Percentiles rank a stretch among this genome's conserved stretches.
phyloP scores from a whole-genome alignment of 2,888 invertebrate genomes.

The Boloria selene region DNA sequence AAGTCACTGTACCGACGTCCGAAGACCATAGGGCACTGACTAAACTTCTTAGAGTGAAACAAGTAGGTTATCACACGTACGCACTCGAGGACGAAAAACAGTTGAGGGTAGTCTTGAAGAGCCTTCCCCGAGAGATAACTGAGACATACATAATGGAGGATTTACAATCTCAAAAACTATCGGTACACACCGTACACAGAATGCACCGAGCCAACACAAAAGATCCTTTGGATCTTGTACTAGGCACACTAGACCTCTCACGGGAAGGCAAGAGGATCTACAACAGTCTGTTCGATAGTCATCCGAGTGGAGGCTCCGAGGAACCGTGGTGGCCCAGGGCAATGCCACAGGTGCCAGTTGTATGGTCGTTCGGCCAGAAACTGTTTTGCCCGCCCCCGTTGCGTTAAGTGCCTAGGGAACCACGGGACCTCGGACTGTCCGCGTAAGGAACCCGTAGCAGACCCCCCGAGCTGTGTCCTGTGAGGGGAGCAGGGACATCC shows the following conservation, averaged over 20 bases:
- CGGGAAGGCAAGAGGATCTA: constrained; percentile 7
- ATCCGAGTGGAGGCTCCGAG: too few species aligned
- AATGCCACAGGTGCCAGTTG: too few species aligned
- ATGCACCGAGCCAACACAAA: constrained; percentile 3
- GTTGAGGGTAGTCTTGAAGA: not conserved
- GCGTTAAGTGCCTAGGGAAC: too few species aligned
- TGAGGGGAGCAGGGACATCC: not conserved
- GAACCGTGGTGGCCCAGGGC: too few species aligned
- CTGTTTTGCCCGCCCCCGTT: too few species aligned
- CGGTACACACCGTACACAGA: not conserved
- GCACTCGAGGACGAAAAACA: constrained; percentile 4
- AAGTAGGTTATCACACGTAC: not conserved
- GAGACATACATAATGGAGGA: not conserved
- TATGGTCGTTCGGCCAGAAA: too few species aligned
- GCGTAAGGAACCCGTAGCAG: too few species aligned
- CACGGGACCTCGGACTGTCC: too few species aligned
- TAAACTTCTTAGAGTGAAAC: not conserved
- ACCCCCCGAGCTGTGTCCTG: too few species aligned
- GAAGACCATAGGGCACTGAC: not conserved
- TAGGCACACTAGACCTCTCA: not conserved
- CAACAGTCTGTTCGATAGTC: too few species aligned
- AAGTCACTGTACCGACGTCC: too few species aligned
- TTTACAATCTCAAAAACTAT: not conserved
- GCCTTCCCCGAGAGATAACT: not conserved
- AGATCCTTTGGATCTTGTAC: not conserved